Percentiles rank a stretch among this genome's conserved stretches.
Conservation (phyloP, 2,888 invertebrate genomes). For the Hedychridium roseum region DNA sequence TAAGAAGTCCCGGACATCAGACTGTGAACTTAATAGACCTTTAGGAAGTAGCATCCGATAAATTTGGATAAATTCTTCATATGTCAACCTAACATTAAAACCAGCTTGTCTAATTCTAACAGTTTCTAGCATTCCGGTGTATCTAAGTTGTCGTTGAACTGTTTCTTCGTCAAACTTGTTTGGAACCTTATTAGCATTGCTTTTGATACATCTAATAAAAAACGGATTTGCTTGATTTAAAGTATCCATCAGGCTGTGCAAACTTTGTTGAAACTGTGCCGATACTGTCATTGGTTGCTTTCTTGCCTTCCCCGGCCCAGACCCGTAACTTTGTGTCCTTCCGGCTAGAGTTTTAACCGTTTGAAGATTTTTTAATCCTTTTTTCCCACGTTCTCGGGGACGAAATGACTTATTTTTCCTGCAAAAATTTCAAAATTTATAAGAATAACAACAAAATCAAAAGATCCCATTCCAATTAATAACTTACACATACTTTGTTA, state of each 20-base stretch:
- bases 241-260: slow-evolving; percentile 92
- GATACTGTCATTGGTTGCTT: slow-evolving; percentile 93
- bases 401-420: slow-evolving; percentile 94
- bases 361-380: slow-evolving; percentile 89
- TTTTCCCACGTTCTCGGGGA: slow-evolving; percentile 84
- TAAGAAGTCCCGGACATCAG: slow-evolving; percentile 86
- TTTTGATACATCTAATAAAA: slow-evolving; percentile 93
- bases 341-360: slow-evolving; percentile 91
- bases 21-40: slow-evolving; percentile 84
- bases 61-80: slow-evolving; percentile 92
- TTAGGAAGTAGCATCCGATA: slow-evolving; percentile 91
- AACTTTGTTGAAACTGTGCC: slow-evolving; percentile 93
- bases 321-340: slow-evolving; percentile 69
- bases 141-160: slow-evolving; percentile 87
- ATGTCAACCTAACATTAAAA: slow-evolving; percentile 91
- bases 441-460: slow-evolving; percentile 11
- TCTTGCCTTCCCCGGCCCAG: slow-evolving; percentile 70
- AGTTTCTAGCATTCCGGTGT: slow-evolving; percentile 97
- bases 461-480: too few species aligned
- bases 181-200: slow-evolving; percentile 91
- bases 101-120: slow-evolving; percentile 94
- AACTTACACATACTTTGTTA: too few species aligned
- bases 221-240: slow-evolving; percentile 88
- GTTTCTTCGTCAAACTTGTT: slow-evolving; percentile 94
- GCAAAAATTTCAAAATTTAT: slow-evolving; percentile 46